These are phyloP conservation scores for Rostratula benghalensis DNA, from an alignment of 2,113 vertebrate species.

Conservation along the genomic window DNA sequence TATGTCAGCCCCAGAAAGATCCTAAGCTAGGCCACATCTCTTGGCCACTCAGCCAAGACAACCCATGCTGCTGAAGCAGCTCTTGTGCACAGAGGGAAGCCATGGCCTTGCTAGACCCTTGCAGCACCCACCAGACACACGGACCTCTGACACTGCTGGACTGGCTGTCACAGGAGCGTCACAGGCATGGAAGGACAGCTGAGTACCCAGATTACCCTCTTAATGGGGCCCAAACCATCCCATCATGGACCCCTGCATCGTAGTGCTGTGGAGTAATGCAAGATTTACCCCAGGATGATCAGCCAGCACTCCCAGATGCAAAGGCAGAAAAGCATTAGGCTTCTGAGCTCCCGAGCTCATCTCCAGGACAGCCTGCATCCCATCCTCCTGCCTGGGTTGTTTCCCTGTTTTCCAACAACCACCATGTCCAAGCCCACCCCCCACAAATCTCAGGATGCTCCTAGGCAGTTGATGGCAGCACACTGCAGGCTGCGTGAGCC, in stretches of 20 bases:
- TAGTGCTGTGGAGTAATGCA: not conserved
- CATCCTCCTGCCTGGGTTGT: not conserved
- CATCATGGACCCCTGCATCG: not conserved
- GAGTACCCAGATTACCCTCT: not conserved
- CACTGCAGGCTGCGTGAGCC: rapidly evolving
- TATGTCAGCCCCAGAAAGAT: not conserved
- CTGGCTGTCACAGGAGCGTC: not conserved
- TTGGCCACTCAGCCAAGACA: not conserved
- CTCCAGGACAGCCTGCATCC: not conserved
- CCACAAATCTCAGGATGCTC: not conserved
- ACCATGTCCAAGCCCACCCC: not conserved
- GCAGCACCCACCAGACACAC: rapidly evolving
- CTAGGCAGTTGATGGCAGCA: not conserved
- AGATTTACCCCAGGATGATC: not conserved
- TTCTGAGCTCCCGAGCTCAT: not conserved
- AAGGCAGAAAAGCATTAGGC: not conserved
- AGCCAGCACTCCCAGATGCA: not conserved
- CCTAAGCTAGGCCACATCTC: not conserved
- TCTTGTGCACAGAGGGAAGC: rapidly evolving
- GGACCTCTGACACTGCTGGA: not conserved
- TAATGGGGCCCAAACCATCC: not conserved
- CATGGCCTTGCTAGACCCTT: not conserved
- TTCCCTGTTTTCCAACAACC: not conserved
- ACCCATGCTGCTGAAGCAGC: not conserved
- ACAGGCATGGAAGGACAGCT: not conserved